phyloP scores from a whole-genome alignment of 2,888 invertebrate genomes.

The Ceratothoa steindachneri region DNA sequence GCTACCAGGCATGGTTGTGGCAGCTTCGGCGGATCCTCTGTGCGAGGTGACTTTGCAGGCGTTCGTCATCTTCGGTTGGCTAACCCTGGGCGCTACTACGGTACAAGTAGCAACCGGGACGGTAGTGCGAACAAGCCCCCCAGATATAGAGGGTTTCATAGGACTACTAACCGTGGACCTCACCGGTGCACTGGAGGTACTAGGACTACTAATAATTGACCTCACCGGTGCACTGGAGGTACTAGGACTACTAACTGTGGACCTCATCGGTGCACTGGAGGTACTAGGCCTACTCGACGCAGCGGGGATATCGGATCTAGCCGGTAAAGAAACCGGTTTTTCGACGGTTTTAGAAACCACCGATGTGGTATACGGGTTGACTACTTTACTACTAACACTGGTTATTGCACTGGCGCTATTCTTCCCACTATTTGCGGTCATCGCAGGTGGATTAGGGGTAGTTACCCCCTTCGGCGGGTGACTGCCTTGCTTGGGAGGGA shows the following conservation, averaged over 20 bases:
- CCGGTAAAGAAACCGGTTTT: neutral
- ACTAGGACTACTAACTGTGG: neutral
- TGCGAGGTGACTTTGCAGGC: neutral
- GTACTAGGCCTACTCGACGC: neutral
- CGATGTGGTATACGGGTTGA: neutral
- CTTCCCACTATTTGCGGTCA: no score
- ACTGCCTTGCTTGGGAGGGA: neutral
- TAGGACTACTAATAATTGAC: neutral
- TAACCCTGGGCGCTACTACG: neutral
- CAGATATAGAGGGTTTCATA: neutral
- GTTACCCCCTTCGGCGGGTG: no score
- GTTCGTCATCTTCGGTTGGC: neutral
- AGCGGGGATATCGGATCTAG: neutral
- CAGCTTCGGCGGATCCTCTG: neutral
- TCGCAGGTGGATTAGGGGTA: no score
- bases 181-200: neutral
- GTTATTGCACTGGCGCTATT: neutral
- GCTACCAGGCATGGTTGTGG: neutral
- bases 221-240: neutral
- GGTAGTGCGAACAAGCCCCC: neutral
- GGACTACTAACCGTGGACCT: no score
- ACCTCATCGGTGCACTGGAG: neutral
- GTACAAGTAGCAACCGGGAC: neutral
- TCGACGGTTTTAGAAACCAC: neutral
- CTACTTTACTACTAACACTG: neutral